Evolutionary conservation across 2,113 vertebrate genomes (phyloP).

Genomic region (Oryzias woworae): DNA sequence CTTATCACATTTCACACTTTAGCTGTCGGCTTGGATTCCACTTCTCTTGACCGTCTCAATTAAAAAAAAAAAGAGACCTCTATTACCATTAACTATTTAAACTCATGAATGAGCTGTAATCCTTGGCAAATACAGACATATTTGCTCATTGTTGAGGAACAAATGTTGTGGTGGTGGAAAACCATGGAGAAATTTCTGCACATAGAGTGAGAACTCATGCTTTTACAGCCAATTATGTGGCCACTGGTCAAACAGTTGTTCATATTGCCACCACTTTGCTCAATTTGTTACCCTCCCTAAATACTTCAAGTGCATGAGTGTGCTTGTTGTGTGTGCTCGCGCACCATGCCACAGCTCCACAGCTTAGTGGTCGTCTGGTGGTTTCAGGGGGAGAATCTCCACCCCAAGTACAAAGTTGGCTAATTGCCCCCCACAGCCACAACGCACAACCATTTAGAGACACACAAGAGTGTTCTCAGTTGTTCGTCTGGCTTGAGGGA

Average conservation of each 20-base stretch:
- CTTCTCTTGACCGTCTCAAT: constrained; percentile 12
- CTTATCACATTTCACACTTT: constrained; percentile 36
- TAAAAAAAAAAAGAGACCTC: neutral
- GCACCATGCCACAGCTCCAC: constrained; percentile 49
- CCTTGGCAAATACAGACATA: constrained; percentile 2
- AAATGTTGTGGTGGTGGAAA: constrained; percentile 19
- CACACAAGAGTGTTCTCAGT: constrained; percentile 35
- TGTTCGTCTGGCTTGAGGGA: constrained; percentile 52
- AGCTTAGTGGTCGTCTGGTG: constrained; percentile 63
- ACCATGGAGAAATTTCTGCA: constrained; percentile 35
- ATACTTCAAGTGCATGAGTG: constrained; percentile 43
- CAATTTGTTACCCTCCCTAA: constrained; percentile 63
- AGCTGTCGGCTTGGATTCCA: neutral
- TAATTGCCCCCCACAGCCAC: constrained; percentile 61
- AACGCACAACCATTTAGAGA: constrained; percentile 34
- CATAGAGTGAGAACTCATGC: constrained; percentile 41
- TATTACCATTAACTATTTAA: neutral
- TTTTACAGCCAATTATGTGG: constrained; percentile 58
- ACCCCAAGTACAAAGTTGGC: constrained; percentile 66
- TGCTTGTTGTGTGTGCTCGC: constrained; percentile 26
- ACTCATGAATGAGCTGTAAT: neutral
- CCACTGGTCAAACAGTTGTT: constrained; percentile 67
- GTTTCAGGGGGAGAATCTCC: constrained; percentile 53
- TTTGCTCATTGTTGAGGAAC: constrained; percentile 24
- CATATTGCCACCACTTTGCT: constrained; percentile 63